A percentile compares a stretch with the other conserved stretches of the same genome.
These are phyloP conservation scores for Eupithecia inturbata DNA, from an alignment of 2,888 invertebrate species.

Conservation along the genomic window DNA sequence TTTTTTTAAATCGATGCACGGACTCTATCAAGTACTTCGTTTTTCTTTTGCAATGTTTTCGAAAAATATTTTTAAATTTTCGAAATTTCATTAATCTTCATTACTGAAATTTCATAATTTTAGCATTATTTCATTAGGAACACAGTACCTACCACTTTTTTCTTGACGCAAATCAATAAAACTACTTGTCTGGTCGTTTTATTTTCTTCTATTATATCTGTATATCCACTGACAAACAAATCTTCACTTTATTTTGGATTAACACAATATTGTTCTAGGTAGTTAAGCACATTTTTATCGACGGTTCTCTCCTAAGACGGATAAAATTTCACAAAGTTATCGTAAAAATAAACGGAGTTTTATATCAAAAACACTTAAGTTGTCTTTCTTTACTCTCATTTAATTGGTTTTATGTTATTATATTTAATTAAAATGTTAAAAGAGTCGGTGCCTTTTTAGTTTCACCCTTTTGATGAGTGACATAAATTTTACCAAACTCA, in stretches of 20 bases:
- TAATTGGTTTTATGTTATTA: conserved; percentile 61
- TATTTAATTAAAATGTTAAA: conserved; percentile 69
- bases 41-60: not conserved
- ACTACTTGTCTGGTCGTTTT: no score
- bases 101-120: no score
- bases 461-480: conserved; percentile 55
- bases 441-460: conserved; percentile 58
- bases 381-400: conserved; percentile 59
- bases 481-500: conserved; percentile 59
- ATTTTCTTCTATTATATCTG: not conserved
- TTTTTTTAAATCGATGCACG: not conserved
- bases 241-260: not conserved
- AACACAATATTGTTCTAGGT: not conserved
- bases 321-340: conserved; percentile 1
- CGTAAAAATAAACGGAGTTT: conserved; percentile 41
- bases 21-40: not conserved
- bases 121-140: no score
- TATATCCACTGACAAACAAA: not conserved
- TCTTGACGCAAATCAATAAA: no score
- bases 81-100: no score
- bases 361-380: conserved; percentile 60
- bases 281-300: not conserved
- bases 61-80: no score
- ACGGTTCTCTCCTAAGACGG: not conserved
- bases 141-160: no score